A percentile compares a stretch with the other conserved stretches of the same genome.
phyloP scores from a whole-genome alignment of 2,888 invertebrate genomes.

The Corbicula japonica region DNA sequence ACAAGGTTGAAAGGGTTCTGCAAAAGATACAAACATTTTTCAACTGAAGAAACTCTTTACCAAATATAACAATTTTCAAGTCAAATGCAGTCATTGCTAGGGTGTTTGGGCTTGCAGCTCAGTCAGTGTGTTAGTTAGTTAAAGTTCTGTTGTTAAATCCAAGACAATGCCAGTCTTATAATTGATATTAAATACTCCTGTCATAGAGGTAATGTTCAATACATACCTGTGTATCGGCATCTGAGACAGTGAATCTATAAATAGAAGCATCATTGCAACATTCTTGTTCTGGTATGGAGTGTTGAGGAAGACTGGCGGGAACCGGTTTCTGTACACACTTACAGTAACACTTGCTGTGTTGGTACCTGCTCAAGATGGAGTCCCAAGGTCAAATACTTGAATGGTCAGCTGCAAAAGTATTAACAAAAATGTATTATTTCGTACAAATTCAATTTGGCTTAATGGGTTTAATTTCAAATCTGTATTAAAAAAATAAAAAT shows the following conservation, averaged over 20 bases:
- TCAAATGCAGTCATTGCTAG: too few species aligned
- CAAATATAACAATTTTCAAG: too few species aligned
- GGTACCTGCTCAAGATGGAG: conserved; percentile 69
- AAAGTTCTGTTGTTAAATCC: too few species aligned
- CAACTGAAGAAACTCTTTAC: neutral
- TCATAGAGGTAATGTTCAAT: conserved; percentile 1
- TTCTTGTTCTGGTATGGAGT: conserved; percentile 69
- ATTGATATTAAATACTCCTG: too few species aligned
- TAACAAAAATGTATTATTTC: neutral
- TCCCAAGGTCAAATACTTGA: conserved; percentile 73
- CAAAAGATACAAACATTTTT: conserved; percentile 27
- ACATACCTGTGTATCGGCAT: conserved; percentile 71
- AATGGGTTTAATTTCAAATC: neutral
- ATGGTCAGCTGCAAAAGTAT: conserved; percentile 64
- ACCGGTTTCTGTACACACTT: conserved; percentile 76
- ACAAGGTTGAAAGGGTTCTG: conserved; percentile 74
- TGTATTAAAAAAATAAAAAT: neutral
- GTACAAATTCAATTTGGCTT: too few species aligned
- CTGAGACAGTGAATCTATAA: conserved; percentile 68
- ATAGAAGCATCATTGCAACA: conserved; percentile 57
- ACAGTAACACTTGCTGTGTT: conserved; percentile 77
- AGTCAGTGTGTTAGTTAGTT: too few species aligned
- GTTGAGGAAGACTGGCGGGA: conserved; percentile 72
- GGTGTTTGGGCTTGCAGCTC: too few species aligned
- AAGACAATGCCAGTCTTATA: too few species aligned